phyloP scores from a whole-genome alignment of 1,140 invertebrate genomes.

The Penaeus indicus region DNA sequence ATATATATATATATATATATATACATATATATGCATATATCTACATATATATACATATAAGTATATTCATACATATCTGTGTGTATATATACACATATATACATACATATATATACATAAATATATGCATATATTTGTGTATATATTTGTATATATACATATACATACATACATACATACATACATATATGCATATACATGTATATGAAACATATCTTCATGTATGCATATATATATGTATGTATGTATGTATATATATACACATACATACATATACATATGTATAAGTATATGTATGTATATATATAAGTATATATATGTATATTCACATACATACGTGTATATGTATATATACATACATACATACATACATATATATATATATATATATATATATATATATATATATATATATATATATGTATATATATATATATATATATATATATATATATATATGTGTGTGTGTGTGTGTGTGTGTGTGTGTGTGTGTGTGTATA shows the following conservation, averaged over 20 bases:
- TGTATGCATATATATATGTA: not conserved
- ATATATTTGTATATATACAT: constrained; percentile 17
- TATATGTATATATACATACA: constrained; percentile 11
- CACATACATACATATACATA: constrained; percentile 39
- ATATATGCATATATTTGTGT: constrained; percentile 26
- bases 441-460: constrained; percentile 6
- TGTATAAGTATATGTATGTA: constrained; percentile 42
- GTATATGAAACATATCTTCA: not conserved
- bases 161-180: not conserved
- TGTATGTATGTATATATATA: constrained; percentile 23
- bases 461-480: not conserved
- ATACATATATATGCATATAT: not conserved
- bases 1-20: constrained; percentile 5
- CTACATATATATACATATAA: constrained; percentile 6
- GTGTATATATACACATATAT: not conserved
- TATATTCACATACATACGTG: constrained; percentile 23
- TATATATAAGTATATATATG: constrained; percentile 35
- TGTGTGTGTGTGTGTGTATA: constrained; percentile 12
- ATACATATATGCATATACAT: not conserved
- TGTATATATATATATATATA: constrained; percentile 12
- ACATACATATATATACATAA: constrained; percentile 2
- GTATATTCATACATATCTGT: not conserved
- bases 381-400: constrained; percentile 1
- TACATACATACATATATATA: not conserved
- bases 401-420: constrained; percentile 25